Conservation (phyloP, 23 tunicate species). For the Corella eumyota region DNA sequence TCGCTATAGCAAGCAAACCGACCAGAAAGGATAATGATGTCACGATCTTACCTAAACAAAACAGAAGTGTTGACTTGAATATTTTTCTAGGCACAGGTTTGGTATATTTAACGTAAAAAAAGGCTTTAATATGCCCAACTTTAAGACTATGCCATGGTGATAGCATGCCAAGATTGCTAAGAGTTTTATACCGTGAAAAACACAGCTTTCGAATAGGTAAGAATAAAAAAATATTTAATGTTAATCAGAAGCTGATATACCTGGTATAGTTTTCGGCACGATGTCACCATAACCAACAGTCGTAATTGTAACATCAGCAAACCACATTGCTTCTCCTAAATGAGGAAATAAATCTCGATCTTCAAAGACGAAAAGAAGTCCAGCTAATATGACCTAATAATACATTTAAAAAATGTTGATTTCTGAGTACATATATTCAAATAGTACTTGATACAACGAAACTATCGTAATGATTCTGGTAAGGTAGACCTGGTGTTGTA, state of each 20-base stretch:
- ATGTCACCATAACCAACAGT: conserved; percentile 65
- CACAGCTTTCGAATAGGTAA: background rate
- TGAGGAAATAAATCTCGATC: conserved; percentile 10
- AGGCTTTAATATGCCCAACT: too few species aligned
- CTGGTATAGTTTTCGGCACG: conserved; percentile 27
- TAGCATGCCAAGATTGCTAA: background rate
- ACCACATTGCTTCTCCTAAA: conserved; percentile 55
- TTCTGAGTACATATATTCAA: too few species aligned
- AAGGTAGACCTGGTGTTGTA: too few species aligned
- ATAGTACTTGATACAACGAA: too few species aligned
- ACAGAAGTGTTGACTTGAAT: background rate
- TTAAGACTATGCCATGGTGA: too few species aligned
- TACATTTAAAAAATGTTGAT: background rate
- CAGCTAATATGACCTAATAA: conserved; percentile 31
- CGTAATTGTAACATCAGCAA: conserved; percentile 49
- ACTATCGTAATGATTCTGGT: too few species aligned
- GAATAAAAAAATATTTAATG: background rate
- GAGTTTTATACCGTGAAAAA: background rate
- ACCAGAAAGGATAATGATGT: conserved; percentile 34
- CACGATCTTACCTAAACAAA: conserved; percentile 43
- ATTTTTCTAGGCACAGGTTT: too few species aligned
- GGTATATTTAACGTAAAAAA: too few species aligned
- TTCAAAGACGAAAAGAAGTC: conserved; percentile 13
- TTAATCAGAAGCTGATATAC: conserved; percentile 1
- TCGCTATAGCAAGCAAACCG: conserved; percentile 44